Evolutionary conservation across 2,888 invertebrate genomes (phyloP).

Genomic region (Diaperis boleti): DNA sequence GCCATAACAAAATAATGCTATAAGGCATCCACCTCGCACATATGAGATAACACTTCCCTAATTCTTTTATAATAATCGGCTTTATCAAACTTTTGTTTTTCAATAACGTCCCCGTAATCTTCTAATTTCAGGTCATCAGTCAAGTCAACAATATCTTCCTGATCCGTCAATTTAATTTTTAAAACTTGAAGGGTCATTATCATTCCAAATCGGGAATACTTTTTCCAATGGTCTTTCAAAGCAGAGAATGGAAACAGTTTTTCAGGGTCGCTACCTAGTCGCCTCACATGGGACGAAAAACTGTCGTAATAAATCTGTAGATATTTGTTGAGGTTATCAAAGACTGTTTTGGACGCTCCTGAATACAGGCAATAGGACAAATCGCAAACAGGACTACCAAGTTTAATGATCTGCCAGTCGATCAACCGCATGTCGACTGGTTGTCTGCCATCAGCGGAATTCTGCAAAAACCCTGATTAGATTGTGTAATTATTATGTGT

Average conservation of each 20-base stretch:
- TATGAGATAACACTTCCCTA: slow-evolving; percentile 1
- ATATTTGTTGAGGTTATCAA: slow-evolving; percentile 55
- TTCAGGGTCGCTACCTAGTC: slow-evolving; percentile 52
- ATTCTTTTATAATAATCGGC: slow-evolving; percentile 13
- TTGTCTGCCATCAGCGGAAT: background rate
- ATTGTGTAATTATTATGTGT: slow-evolving; percentile 10
- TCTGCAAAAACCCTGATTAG: background rate
- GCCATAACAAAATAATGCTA: background rate
- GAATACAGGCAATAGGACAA: slow-evolving; percentile 60
- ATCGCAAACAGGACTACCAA: slow-evolving; percentile 55
- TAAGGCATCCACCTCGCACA: slow-evolving; percentile 9
- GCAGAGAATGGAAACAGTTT: slow-evolving; percentile 55
- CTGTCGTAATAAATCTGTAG: slow-evolving; percentile 57
- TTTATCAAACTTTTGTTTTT: background rate
- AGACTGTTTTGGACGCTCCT: slow-evolving; percentile 52
- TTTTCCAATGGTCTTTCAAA: slow-evolving; percentile 51
- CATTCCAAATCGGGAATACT: slow-evolving; percentile 48
- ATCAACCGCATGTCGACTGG: slow-evolving; percentile 36
- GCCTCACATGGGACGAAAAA: slow-evolving; percentile 49
- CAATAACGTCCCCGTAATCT: background rate
- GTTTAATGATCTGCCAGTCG: slow-evolving; percentile 53
- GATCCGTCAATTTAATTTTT: slow-evolving; percentile 45
- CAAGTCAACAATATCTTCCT: slow-evolving; percentile 44
- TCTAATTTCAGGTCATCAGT: slow-evolving; percentile 14
- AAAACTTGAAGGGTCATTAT: slow-evolving; percentile 44